phyloP scores from a whole-genome alignment of 2,888 invertebrate species.

The Tipula unca region DNA sequence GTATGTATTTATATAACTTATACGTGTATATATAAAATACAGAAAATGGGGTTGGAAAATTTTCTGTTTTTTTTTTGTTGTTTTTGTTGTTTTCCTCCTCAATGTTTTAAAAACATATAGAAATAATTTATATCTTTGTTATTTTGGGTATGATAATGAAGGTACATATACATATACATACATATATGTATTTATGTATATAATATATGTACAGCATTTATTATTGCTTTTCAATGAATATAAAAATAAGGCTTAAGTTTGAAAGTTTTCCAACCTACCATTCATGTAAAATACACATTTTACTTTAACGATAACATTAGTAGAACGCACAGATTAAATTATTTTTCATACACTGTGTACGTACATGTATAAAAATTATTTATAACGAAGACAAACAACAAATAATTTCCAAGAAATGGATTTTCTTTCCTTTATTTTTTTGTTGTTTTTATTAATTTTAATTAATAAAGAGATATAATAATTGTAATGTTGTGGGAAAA shows the following conservation, averaged over 20 bases:
- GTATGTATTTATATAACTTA: background rate
- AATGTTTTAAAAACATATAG: background rate
- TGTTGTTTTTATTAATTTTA: background rate
- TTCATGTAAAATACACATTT: background rate
- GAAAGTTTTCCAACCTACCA: background rate
- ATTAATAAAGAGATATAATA: background rate
- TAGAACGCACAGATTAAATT: background rate
- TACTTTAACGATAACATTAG: background rate
- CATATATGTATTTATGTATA: too few species aligned
- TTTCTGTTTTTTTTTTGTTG: background rate
- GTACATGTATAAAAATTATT: background rate
- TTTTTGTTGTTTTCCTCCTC: background rate
- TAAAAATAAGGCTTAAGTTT: background rate
- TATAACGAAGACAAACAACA: background rate
- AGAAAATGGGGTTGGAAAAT: background rate
- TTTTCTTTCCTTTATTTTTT: background rate
- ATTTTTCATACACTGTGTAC: background rate
- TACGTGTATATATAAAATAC: background rate
- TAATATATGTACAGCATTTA: background rate
- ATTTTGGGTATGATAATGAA: constrained; percentile 14
- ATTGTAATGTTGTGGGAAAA: background rate
- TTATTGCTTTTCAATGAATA: background rate
- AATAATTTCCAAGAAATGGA: background rate
- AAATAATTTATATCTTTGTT: constrained; percentile 14
- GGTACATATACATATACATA: too few species aligned